These are phyloP conservation scores for Celastrina argiolus DNA, from an alignment of 2,888 invertebrate species.

Conservation along the genomic window DNA sequence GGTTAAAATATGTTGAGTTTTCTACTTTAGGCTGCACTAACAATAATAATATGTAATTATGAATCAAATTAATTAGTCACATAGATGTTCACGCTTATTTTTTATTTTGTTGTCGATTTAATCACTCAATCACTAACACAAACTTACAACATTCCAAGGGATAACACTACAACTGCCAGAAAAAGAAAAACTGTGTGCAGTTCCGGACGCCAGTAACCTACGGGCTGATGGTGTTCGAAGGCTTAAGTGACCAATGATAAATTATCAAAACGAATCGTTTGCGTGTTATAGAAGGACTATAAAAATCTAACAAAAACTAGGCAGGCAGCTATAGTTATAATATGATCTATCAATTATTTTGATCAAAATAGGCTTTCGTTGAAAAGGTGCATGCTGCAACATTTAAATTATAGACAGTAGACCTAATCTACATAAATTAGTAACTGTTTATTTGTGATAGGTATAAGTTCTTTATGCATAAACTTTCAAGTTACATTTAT, in stretches of 20 bases:
- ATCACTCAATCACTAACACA: too few species aligned
- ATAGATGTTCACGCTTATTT: neutral
- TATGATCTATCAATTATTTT: too few species aligned
- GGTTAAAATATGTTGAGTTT: neutral
- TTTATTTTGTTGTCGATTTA: neutral
- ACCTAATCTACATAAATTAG: too few species aligned
- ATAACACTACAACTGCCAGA: too few species aligned
- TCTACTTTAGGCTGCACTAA: neutral
- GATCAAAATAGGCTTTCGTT: neutral
- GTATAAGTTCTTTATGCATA: too few species aligned
- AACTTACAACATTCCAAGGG: constrained; percentile 8
- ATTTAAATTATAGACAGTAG: neutral
- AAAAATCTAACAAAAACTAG: neutral
- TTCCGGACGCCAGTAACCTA: too few species aligned
- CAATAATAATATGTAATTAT: too few species aligned
- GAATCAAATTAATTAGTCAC: neutral
- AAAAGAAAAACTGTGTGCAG: too few species aligned
- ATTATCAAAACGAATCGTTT: neutral
- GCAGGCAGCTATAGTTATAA: neutral
- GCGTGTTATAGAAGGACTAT: neutral
- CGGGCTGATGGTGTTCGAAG: too few species aligned
- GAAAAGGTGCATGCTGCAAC: neutral
- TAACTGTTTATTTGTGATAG: too few species aligned
- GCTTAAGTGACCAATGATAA: neutral
- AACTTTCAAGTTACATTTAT: neutral